Base-by-base conservation (phyloP, 2,113 vertebrate species). In the Mormoops blainvillei region DNA sequence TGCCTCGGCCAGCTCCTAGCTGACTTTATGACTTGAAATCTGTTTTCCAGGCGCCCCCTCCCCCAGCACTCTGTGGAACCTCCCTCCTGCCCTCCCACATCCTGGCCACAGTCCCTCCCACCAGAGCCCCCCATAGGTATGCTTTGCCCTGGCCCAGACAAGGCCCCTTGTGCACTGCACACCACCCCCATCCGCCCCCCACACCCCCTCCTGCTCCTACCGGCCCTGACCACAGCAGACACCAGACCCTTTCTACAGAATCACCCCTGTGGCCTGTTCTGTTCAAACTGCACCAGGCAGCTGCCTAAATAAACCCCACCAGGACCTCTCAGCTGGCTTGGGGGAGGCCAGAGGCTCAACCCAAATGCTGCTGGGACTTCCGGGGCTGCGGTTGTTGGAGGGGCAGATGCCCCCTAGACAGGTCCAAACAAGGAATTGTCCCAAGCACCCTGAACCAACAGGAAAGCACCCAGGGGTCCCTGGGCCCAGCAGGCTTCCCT, bases 41-140 rank as follows among this genome's bases (percentile, higher is more conserved):
- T 87, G 93, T 92, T 96, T 95, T 95, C 63, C 94, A 96, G 96
- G 13, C 0, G 1, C 95, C 81, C 89, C 91, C 83, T 95, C 94
- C 91, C 68, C 94, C 81, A 70, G 89, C 70, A 28, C 93, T 94
- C 67, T 1, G 1, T 14, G 81, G 96, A 95, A 45, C 95, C 92
- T 94, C 89, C 92, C 90, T 97, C 63, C 94, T 96, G 58, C 92
- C 96, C 70, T 95, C 97, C 92, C 89, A 96, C 95, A 96, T 97
- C 95, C 96, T 97, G 95, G 81, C 85, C 48, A 4, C n/a, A 45
- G 92, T 26, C 87, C 97, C 96, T 96, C 95, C 97, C 95, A 65
- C 81, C 1, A 0, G 84, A 95, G 74, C 54, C 74, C 96, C 91
- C 92, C 83, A 93, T 73, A 94, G 94, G 94, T 94, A 77, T 20